phyloP scores from a whole-genome alignment of 2,888 invertebrate species.

The Nephrotoma flavescens region DNA sequence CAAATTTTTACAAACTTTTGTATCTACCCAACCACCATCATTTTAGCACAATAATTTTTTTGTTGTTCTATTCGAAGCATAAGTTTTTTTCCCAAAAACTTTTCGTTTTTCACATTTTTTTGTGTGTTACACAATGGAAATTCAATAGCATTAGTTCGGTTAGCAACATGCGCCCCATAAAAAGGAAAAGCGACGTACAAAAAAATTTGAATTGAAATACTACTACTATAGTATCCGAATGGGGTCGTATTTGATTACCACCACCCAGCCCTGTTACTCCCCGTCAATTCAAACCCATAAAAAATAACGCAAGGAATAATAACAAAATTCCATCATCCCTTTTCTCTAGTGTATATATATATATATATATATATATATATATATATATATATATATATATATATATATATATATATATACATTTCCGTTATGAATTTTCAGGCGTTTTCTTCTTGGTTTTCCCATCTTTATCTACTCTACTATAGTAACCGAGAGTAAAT shows the following conservation, averaged over 20 bases:
- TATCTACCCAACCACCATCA: not conserved
- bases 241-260: slow-evolving; percentile 2
- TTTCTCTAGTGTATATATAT: not conserved
- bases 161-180: not conserved
- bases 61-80: not conserved
- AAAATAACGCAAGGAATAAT: not conserved
- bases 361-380: too few species aligned
- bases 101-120: not conserved
- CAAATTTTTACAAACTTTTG: not conserved
- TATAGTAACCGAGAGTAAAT: slow-evolving; percentile 3
- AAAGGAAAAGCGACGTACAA: not conserved
- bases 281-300: not conserved
- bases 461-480: not conserved
- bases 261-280: not conserved
- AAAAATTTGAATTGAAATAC: not conserved
- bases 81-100: not conserved
- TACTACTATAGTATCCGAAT: not conserved
- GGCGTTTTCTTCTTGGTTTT: not conserved
- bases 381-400: too few species aligned
- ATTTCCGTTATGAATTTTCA: not conserved
- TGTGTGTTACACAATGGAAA: not conserved
- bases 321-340: not conserved
- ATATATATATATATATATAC: not conserved
- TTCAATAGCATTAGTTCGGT: not conserved
- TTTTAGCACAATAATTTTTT: not conserved